Evolutionary conservation across 2,888 invertebrate species (phyloP), one percentile per base, ranked within the genome.

Genomic region (Brassicogethes aeneus): DNA sequence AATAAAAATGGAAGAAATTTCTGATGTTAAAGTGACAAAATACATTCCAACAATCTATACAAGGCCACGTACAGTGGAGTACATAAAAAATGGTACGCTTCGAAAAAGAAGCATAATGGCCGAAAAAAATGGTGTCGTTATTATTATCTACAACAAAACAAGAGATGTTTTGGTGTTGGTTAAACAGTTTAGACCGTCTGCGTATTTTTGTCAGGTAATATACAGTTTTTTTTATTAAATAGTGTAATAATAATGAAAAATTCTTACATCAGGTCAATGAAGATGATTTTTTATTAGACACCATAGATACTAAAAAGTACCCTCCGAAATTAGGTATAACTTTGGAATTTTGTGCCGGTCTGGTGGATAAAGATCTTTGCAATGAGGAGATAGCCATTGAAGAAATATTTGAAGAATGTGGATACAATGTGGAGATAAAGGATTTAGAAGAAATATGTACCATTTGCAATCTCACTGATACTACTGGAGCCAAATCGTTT

Each of bases 271-370:
- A 23, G 23, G 10, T 23, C 5, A 5, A 5, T 10, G 23, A 23
- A 5, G 23, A 23, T 7, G 23, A 23, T 7, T 5, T 23, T 5
- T 23, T 23, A 7, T 15, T 33, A 1, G 43, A 69, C 0, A 52
- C 59, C 0, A 74, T 83, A 40, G 80, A 85, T 57, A 67, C 77
- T 0, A 54, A 64, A 0, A 76, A 79, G 54, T 83, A 80, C 61
- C 82, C 83, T 2, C 74, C 81, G 0, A 69, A 71, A 0, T 60
- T 81, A 1, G 94, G 90, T 0, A 63, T 92, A 3, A 85, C 93
- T 0, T 61, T 91, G 34, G 96, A 96, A 68, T 75, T 95, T 50
- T 96, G 96, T 70, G 94, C 94, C 2, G 95, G 95, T 1, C 86
- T 94, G 45, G 79, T 92, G 2, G 94, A 94, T 61, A 93, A 93